Base-by-base conservation (phyloP, 92 coral and sea anemone genomes). In the Muricea muricata region DNA sequence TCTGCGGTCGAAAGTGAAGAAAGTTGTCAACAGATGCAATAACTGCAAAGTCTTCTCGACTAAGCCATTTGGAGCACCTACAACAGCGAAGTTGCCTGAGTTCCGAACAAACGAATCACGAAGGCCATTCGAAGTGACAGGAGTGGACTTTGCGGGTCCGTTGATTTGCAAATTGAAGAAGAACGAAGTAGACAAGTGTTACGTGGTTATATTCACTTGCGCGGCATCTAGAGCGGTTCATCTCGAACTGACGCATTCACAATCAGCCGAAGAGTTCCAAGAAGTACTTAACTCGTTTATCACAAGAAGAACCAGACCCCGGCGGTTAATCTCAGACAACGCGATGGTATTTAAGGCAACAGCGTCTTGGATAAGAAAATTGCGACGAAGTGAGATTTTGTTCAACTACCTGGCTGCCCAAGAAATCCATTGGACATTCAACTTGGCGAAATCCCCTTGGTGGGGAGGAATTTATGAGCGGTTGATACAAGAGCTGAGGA, bases 111-210 rank as follows among this genome's bases (percentile, higher is more conserved):
- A 79, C 45, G 86, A 28, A 3, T n/a, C n/a, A n/a, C 79, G 89
- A 58, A 73, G 75, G 35, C 89, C 89, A 42, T 85, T 89, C 46
- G 79, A 85, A 81, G 63, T 75, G 0, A 89, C 90, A 0, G 89
- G 90, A 20, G 88, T 89, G 12, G 91, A 88, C 61, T 91, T 88
- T 75, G 89, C 92, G 32, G 94, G 92, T 30, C 92, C 92, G 0
- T 65, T 91, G 7, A 46, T 35, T 20, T 86, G 65, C 91, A 89
- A 92, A 73, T 29, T 78, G 41, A 35, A 74, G 18, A 85, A 85
- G 89, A 84, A 89, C 55, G 89, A 84, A 71, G 71, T 13, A 26
- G 92, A 84, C 33, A 81, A 86, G 56, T 84, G 89, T 47, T 65
- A 90, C 68, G 68, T 86, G 40, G 54, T 89, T 82, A 63, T 81